Base-by-base conservation (phyloP, 64 coral and sea anemone species). In the Stichodactyla mertensii region DNA sequence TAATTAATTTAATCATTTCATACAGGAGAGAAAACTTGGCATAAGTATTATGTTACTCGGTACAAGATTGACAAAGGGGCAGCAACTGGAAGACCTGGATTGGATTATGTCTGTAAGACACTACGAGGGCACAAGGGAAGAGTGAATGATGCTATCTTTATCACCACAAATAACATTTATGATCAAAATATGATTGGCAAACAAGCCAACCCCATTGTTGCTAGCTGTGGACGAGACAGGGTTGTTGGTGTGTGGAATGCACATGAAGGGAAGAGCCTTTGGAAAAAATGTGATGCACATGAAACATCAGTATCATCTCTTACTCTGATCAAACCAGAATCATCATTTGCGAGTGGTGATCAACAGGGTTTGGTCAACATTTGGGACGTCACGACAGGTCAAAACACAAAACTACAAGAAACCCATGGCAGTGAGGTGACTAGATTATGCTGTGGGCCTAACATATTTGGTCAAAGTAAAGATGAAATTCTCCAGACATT, bases 71-170 rank as follows among this genome's bases (percentile, higher is more conserved):
- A 95, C 78, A 92, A 90, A 51, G 88, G 94, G 31, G 91, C 77
- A 8, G 77, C 28, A 53, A 81, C 77, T 60, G 94, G 94, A 58
- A 78, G 91, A 54, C 88, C 94, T 71, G 88, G 94, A 1, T 71
- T 74, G 52, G 94, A 97, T 81, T 97, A 97, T 66, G 77, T 71
- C 0, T 97, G 94, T 78, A 97, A 93, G 77, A 90, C 94, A 52
- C 77, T 97, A 27, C 90, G 91, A 64, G 94, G 94, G 0, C 94
- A 97, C 86, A 89, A 85, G n/a, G 71, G 85, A 19, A 60, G 58
- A 67, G 88, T 97, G 19, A 90, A 79, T 71, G 91, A 97, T 86
- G 71, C 83, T 18, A 70, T 97, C 19, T 97, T 88, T 66, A 57
- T 97, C 60, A 93, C 94, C 10, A 88, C 59, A 19, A 96, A 96